Conservation (phyloP, 2,888 invertebrate species). For the Cenopis cana region DNA sequence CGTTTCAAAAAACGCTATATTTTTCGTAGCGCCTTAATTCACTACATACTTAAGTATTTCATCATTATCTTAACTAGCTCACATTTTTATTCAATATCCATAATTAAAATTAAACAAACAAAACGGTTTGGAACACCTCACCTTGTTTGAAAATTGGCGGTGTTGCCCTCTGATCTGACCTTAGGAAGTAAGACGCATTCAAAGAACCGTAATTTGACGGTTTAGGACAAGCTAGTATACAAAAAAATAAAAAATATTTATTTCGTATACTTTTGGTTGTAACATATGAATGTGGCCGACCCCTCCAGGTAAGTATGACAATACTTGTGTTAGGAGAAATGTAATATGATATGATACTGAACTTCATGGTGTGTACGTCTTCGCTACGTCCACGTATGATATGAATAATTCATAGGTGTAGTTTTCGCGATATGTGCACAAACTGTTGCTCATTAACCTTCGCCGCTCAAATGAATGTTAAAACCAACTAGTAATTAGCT, state of each 20-base stretch:
- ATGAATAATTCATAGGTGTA: conserved; percentile 17
- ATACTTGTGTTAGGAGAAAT: no score
- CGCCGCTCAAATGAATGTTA: conserved; percentile 58
- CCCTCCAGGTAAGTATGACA: no score
- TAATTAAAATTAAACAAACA: no score
- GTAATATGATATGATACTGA: conserved; percentile 10
- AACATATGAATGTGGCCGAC: no score
- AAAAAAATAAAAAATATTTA: no score
- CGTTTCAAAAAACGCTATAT: no score
- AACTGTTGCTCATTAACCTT: conserved; percentile 60
- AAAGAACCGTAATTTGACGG: neutral
- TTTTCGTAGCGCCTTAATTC: no score
- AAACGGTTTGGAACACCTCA: no score
- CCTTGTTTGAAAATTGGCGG: neutral
- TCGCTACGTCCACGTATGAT: conserved; percentile 7
- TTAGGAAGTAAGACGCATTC: neutral
- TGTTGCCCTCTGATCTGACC: neutral
- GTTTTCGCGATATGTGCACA: conserved; percentile 35
- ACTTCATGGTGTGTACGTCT: conserved; percentile 7
- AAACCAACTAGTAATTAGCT: conserved; percentile 56
- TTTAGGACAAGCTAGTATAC: neutral
- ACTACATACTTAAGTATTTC: no score
- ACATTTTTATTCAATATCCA: no score
- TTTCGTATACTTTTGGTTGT: no score
- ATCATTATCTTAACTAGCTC: no score